Evolutionary conservation across 64 coral and sea anemone species (phyloP).

Genomic region (Anthopleura sola): DNA sequence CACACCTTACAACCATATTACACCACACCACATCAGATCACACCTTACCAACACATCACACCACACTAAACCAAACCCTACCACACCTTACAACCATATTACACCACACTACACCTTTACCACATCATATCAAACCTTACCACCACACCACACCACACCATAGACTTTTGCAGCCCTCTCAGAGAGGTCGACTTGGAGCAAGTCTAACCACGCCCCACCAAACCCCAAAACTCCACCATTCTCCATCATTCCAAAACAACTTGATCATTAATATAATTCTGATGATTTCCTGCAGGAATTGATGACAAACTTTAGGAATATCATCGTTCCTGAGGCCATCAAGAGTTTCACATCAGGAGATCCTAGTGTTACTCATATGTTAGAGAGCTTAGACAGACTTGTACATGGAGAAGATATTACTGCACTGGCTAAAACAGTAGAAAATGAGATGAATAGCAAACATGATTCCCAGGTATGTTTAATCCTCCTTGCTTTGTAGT

Average conservation of each 20-base stretch:
- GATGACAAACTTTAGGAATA: conserved; percentile 93
- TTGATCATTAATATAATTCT: neutral
- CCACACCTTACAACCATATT: too few relatives aligned
- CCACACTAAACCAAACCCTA: too few relatives aligned
- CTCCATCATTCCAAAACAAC: neutral
- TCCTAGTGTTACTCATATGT: conserved; percentile 58
- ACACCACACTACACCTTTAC: too few relatives aligned
- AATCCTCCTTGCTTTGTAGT: neutral
- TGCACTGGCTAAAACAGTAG: neutral
- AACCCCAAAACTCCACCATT: too few relatives aligned
- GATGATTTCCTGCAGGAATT: conserved; percentile 47
- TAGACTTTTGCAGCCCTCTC: too few relatives aligned
- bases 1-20: too few relatives aligned
- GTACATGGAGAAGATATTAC: conserved; percentile 9
- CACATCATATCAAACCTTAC: too few relatives aligned
- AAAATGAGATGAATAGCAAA: neutral
- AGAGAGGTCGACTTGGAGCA: too few relatives aligned
- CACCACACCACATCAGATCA: too few relatives aligned
- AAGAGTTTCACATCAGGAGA: conserved; percentile 83
- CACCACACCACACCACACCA: too few relatives aligned
- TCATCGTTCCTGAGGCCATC: conserved; percentile 95
- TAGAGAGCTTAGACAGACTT: conserved; percentile 65
- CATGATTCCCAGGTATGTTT: neutral
- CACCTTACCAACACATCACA: too few relatives aligned
- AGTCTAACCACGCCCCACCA: too few relatives aligned